Evolutionary conservation across 92 coral and sea anemone genomes (phyloP).

Genomic region (Parazoanthus swiftii): DNA sequence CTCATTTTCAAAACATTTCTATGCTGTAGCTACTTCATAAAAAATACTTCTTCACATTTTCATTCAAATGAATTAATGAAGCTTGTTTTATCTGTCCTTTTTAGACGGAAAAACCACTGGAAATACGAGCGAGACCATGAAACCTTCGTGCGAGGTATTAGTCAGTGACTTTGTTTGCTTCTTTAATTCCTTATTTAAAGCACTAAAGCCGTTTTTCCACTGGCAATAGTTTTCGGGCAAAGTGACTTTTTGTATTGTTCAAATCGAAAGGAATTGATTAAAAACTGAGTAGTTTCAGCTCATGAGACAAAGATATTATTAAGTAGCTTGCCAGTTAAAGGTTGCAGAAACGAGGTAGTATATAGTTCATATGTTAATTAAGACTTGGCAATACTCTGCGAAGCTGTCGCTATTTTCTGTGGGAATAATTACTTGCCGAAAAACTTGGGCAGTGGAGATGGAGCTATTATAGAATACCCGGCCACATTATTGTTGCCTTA

Average conservation of each 20-base stretch:
- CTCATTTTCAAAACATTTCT: slow-evolving; percentile 2
- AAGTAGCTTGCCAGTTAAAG: slow-evolving; percentile 13
- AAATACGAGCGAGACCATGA: slow-evolving; percentile 8
- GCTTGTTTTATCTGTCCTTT: slow-evolving; percentile 7
- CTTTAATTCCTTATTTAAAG: slow-evolving; percentile 5
- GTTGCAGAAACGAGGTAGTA: slow-evolving; percentile 14
- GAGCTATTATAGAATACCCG: slow-evolving; percentile 7
- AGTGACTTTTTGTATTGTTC: not conserved
- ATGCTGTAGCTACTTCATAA: slow-evolving; percentile 1
- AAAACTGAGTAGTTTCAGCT: not conserved
- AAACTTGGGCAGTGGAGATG: slow-evolving; percentile 15
- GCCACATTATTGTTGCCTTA: slow-evolving; percentile 1
- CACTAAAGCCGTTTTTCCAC: slow-evolving; percentile 8
- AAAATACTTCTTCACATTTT: not conserved
- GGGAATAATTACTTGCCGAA: slow-evolving; percentile 11
- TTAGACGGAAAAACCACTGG: slow-evolving; percentile 8
- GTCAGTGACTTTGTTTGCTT: slow-evolving; percentile 8
- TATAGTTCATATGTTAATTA: slow-evolving; percentile 4
- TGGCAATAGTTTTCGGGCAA: slow-evolving; percentile 8
- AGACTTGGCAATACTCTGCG: slow-evolving; percentile 15
- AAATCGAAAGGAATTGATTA: too few species aligned
- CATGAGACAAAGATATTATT: slow-evolving; percentile 11
- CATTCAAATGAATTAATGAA: slow-evolving; percentile 5
- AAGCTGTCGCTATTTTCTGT: slow-evolving; percentile 13
- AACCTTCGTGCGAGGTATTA: slow-evolving; percentile 8